Base-by-base conservation (phyloP, 2,888 invertebrate species). In the Xanthorhoe spadicearia region DNA sequence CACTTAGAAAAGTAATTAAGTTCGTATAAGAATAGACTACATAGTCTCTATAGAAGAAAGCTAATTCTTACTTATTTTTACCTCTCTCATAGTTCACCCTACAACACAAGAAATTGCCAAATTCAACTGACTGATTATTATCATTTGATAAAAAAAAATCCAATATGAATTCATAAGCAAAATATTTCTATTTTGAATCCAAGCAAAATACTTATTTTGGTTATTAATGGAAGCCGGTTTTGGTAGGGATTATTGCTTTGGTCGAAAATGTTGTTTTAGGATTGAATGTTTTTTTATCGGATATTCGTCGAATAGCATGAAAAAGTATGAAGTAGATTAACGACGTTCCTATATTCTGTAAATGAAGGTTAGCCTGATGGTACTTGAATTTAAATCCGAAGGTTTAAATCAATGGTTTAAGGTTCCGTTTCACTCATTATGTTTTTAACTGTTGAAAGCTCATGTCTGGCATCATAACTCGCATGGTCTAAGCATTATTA, bases 221-320 rank as follows among this genome's bases (percentile, higher is more conserved):
- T 48, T 48, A 48, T 17, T 48, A 48, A 48, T 48, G 48, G 48
- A 48, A 48, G 7, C 48, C 48, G 13, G 15, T 48, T 48, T 8
- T 46, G 6, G 48, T 13, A 7, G 48, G 48, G 48, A 48, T n/a
- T 35, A 53, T 53, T 53, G 52, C 52, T 52, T 52, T 32, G 32
- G 32, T 35, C 17, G 32, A 15, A 53, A 53, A 53, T 53, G 32
- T 53, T 53, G 32, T 53, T 53, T 53, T 53, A 53, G 53, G 53
- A 53, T 53, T 23, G 48, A 17, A 48, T 48, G 48, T 48, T 5
- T 48, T 48, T 48, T 48, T 48, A 48, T 15, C 15, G 17, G 17
- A 48, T 48, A 48, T 48, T 48, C 48, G 48, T 15, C 48, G 48
- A 17, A 48, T 71, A 74, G 72, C 74, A 75, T 78, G 80, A 48